Evolutionary conservation across 1,140 invertebrate genomes (phyloP).

Genomic region (Caenorhabditis tropicalis): DNA sequence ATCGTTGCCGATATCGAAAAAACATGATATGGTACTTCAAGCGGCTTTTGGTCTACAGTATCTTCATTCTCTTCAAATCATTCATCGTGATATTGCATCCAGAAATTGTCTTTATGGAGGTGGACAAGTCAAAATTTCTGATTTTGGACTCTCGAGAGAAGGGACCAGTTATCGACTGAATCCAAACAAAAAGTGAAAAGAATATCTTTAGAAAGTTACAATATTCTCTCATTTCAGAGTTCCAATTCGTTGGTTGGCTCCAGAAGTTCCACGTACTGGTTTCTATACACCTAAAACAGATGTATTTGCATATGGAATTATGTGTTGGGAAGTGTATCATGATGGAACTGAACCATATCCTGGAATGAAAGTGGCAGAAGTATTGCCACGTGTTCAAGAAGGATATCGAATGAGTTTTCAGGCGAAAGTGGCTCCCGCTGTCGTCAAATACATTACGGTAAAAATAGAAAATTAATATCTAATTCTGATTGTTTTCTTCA

Average conservation of each 20-base stretch:
- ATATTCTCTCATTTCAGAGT: neutral
- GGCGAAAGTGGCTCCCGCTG: neutral
- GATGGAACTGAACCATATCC: slow-evolving; percentile 57
- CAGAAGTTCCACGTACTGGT: slow-evolving; percentile 41
- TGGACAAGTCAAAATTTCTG: slow-evolving; percentile 41
- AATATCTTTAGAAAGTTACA: neutral
- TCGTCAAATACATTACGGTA: neutral
- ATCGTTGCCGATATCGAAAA: neutral
- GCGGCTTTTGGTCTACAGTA: slow-evolving; percentile 83
- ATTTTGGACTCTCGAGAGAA: slow-evolving; percentile 18
- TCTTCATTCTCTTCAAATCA: slow-evolving; percentile 91
- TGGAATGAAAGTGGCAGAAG: slow-evolving; percentile 56
- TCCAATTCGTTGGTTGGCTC: slow-evolving; percentile 56
- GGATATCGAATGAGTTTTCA: slow-evolving; percentile 52
- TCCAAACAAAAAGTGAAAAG: slow-evolving; percentile 3
- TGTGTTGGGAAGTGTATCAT: slow-evolving; percentile 61
- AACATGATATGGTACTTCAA: slow-evolving; percentile 41
- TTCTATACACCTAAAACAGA: slow-evolving; percentile 45
- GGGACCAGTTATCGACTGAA: slow-evolving; percentile 14
- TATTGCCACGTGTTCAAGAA: slow-evolving; percentile 32
- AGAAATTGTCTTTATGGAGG: slow-evolving; percentile 77
- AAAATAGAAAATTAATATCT: neutral
- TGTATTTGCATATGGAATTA: slow-evolving; percentile 57
- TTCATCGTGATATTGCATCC: slow-evolving; percentile 92
- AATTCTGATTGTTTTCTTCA: neutral